phyloP scores from a whole-genome alignment of 2,888 invertebrate species.

The Oligia strigilis region DNA sequence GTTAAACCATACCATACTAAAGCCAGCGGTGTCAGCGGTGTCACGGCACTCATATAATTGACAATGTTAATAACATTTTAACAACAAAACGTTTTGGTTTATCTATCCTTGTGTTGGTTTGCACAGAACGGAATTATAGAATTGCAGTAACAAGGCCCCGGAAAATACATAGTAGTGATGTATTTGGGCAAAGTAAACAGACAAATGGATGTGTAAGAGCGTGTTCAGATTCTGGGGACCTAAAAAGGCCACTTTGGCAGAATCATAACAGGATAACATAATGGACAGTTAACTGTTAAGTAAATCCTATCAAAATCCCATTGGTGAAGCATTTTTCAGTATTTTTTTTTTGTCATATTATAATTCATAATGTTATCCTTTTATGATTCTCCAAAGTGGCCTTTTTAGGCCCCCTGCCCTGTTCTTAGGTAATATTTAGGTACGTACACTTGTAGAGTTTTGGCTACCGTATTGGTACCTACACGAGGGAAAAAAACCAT shows the following conservation, averaged over 20 bases:
- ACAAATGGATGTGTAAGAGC: constrained; percentile 36
- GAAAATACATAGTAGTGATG: constrained; percentile 29
- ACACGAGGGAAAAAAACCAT: not conserved
- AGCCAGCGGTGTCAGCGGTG: not conserved
- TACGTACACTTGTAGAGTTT: not conserved
- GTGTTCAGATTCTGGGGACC: constrained; percentile 13
- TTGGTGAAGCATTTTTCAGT: too few relatives aligned
- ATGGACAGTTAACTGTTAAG: too few relatives aligned
- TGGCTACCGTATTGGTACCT: not conserved
- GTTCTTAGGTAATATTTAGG: constrained; percentile 7
- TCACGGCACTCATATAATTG: constrained; percentile 39
- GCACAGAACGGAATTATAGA: constrained; percentile 62
- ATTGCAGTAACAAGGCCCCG: constrained; percentile 64
- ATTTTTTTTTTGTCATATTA: too few relatives aligned
- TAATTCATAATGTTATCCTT: too few relatives aligned
- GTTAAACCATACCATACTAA: not conserved
- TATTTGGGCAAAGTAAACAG: constrained; percentile 64
- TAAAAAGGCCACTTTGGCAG: too few relatives aligned
- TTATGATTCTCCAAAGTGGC: too few relatives aligned
- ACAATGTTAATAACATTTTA: constrained; percentile 69
- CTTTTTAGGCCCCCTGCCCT: too few relatives aligned
- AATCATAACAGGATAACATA: too few relatives aligned
- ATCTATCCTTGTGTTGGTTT: constrained; percentile 74
- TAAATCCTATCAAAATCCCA: too few relatives aligned
- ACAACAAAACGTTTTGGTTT: constrained; percentile 63